Percentiles rank a stretch among this genome's conserved stretches.
Evolutionary conservation across 1,140 invertebrate genomes (phyloP).

Genomic region (Zaprionus ornatus): DNA sequence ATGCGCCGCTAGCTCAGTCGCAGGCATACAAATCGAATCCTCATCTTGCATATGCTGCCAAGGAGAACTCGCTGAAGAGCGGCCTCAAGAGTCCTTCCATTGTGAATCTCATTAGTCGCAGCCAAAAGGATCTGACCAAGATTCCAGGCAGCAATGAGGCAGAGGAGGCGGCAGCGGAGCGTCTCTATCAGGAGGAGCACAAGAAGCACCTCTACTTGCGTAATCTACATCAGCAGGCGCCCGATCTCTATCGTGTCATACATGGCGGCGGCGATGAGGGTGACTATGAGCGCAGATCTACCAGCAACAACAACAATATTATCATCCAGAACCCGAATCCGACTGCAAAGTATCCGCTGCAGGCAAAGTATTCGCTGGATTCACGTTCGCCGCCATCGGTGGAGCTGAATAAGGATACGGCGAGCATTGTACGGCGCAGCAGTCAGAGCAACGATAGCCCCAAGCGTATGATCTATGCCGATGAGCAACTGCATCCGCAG

Average conservation of each 20-base stretch:
- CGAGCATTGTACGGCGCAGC: conserved; percentile 85
- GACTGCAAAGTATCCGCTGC: conserved; percentile 59
- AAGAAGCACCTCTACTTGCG: conserved; percentile 89
- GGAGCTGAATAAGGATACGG: conserved; percentile 83
- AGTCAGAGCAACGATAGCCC: conserved; percentile 84
- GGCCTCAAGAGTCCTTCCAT: conserved; percentile 93
- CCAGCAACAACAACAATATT: conserved; percentile 8
- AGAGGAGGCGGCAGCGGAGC: conserved; percentile 22
- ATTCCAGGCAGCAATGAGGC: conserved; percentile 56
- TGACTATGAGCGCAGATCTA: conserved; percentile 35
- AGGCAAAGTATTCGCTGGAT: conserved; percentile 73
- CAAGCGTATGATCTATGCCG: conserved; percentile 73
- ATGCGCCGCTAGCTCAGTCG: conserved; percentile 17
- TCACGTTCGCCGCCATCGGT: conserved; percentile 71
- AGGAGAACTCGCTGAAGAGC: conserved; percentile 84
- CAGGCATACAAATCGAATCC: conserved; percentile 90
- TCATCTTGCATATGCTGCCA: conserved; percentile 87
- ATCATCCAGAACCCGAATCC: not conserved
- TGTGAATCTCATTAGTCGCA: conserved; percentile 92
- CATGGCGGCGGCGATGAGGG: conserved; percentile 82
- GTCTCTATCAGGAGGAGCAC: conserved; percentile 14
- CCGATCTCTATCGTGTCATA: conserved; percentile 89
- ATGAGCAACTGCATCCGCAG: conserved; percentile 38
- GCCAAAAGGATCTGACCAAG: conserved; percentile 89
- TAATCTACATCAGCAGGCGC: conserved; percentile 89